Base-by-base conservation (phyloP, 2,113 vertebrate species). In the Albula glossodonta region DNA sequence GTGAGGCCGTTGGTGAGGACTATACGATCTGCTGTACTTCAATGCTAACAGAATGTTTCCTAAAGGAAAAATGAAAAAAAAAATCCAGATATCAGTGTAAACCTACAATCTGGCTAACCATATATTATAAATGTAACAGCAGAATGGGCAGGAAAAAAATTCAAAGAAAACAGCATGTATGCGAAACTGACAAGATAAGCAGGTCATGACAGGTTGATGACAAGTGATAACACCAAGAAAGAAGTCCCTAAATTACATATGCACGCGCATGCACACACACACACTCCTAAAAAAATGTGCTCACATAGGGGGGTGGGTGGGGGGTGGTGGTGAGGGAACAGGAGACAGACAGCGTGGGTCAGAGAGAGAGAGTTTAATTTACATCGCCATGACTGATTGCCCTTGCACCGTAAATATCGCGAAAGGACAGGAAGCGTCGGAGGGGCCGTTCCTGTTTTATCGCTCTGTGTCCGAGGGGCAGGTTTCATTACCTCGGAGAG, bases 401-500 rank as follows among this genome's bases (percentile, higher is more conserved):
- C 2, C 11, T 5, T 66, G 60, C 63, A 25, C n/a, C 63, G 60
- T 60, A 63, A 83, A 52, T 63, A 51, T 79, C 51, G 49, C 56
- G 60, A 63, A 22, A 83, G 83, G 57, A 41, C n/a, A 66, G 86
- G 57, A 70, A 51, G 60, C 52, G 51, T 48, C 51, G 77, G n/a
- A 83, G 80, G 60, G 3, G 25, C 49, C 77, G 41, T 52, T 81
- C 19, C 56, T 22, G 60, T 81, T 81, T 84, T 80, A 87, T 87
- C 77, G 66, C 86, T 84, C 56, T 53, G 5, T 84, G 78, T 84
- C 70, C 77, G 50, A 80, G 31, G 70, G 56, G 77, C 56, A 80
- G 57, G 60, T 84, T 87, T 87, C 83, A 87, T 84, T 80, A 84
- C 56, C 4, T 78, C 52, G 63, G 17, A 66, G 57, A 15, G 48